Evolutionary conservation across 2,888 invertebrate genomes (phyloP).

Genomic region (Automeris io): DNA sequence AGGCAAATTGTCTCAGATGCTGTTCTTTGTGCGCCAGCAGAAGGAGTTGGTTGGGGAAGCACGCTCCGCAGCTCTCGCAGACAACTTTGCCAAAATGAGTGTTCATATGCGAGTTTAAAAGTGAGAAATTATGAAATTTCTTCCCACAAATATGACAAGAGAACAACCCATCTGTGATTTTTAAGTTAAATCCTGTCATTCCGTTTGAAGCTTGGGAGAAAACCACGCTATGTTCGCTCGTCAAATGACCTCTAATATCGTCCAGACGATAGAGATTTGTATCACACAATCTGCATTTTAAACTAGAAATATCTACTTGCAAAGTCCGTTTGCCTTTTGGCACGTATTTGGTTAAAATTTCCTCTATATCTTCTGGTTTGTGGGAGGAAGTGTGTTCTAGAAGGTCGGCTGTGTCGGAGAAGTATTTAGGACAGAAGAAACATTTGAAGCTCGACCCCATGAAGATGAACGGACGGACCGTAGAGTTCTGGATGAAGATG

Average conservation of each 20-base stretch:
- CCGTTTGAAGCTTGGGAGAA: conserved; percentile 38
- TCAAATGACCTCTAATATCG: conserved; percentile 32
- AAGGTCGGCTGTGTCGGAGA: conserved; percentile 28
- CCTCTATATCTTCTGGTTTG: conserved; percentile 16
- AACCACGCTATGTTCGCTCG: conserved; percentile 22
- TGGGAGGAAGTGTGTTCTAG: conserved; percentile 38
- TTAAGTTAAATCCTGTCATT: conserved; percentile 45
- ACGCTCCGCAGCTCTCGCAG: conserved; percentile 47
- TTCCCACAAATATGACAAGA: conserved; percentile 38
- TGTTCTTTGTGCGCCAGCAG: conserved; percentile 38
- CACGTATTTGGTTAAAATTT: conserved; percentile 31
- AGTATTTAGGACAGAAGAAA: conserved; percentile 42
- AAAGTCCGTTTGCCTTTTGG: conserved; percentile 36
- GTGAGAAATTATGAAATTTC: conserved; percentile 32
- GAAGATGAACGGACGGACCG: conserved; percentile 45
- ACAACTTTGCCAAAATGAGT: conserved; percentile 44
- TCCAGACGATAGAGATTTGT: conserved; percentile 24
- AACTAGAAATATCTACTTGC: conserved; percentile 41
- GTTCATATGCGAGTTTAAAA: conserved; percentile 43
- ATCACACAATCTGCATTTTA: conserved; percentile 38
- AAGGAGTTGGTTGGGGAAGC: conserved; percentile 38
- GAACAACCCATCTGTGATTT: conserved; percentile 26
- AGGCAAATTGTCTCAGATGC: conserved; percentile 33
- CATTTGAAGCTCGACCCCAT: conserved; percentile 49
- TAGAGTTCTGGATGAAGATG: conserved; percentile 37